These are phyloP conservation scores for Drosophila mayaguana DNA, from an alignment of 2,888 invertebrate genomes.

Conservation along the genomic window DNA sequence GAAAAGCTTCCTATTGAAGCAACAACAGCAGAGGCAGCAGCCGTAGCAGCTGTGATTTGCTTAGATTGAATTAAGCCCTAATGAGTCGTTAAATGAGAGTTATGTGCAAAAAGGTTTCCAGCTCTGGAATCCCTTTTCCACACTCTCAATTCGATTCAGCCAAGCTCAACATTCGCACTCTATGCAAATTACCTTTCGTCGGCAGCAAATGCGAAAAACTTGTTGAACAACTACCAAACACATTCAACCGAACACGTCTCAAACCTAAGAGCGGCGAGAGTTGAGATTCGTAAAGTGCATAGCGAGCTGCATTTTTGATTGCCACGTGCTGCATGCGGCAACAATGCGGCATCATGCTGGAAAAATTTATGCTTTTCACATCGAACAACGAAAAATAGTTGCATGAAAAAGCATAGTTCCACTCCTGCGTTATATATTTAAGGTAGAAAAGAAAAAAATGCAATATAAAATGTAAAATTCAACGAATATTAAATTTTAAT, in stretches of 20 bases:
- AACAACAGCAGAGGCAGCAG: constrained; percentile 5
- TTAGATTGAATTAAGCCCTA: constrained; percentile 68
- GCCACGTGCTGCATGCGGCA: constrained; percentile 13
- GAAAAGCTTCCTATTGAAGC: constrained; percentile 1
- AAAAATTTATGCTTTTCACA: background rate
- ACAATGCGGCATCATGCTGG: background rate
- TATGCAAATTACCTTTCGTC: constrained; percentile 6
- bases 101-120: constrained; percentile 8
- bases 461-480: background rate
- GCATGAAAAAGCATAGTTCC: background rate
- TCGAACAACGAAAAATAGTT: background rate
- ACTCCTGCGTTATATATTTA: background rate
- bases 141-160: background rate
- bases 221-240: constrained; percentile 56
- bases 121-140: constrained; percentile 9
- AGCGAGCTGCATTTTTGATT: constrained; percentile 26
- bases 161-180: constrained; percentile 15
- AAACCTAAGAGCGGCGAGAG: constrained; percentile 7
- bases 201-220: constrained; percentile 70
- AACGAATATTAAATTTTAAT: background rate
- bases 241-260: constrained; percentile 3
- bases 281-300: constrained; percentile 42
- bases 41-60: constrained; percentile 41
- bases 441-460: background rate
- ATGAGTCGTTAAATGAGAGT: constrained; percentile 67